Conservation (phyloP, 1,140 invertebrate genomes). For the Drosophila micromelanica region DNA sequence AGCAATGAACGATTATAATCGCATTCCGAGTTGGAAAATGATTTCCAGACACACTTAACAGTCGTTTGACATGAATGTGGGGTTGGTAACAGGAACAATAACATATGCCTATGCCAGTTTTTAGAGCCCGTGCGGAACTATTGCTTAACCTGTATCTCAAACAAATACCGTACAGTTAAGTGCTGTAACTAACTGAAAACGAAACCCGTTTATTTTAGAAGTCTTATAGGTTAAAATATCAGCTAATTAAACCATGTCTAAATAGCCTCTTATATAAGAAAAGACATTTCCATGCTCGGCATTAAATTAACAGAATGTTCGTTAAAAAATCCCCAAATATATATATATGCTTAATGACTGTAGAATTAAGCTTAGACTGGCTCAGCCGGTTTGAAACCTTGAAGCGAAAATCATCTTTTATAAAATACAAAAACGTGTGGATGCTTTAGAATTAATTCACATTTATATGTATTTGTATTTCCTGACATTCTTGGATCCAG, state of each 20-base stretch:
- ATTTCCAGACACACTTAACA: not conserved
- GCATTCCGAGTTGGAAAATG: not conserved
- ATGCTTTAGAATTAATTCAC: slow-evolving; percentile 31
- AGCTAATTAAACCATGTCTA: slow-evolving; percentile 5
- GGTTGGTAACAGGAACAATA: not conserved
- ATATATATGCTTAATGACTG: slow-evolving; percentile 25
- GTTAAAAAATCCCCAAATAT: slow-evolving; percentile 14
- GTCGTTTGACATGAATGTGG: not conserved
- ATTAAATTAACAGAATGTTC: slow-evolving; percentile 27
- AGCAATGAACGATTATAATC: slow-evolving; percentile 10
- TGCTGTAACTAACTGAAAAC: not conserved
- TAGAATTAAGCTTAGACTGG: slow-evolving; percentile 31
- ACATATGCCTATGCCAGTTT: not conserved
- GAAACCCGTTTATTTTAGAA: slow-evolving; percentile 14
- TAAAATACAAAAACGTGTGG: slow-evolving; percentile 17
- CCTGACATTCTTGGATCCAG: not conserved
- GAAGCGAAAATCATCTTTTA: slow-evolving; percentile 14
- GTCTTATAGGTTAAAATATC: not conserved
- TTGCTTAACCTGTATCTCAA: not conserved
- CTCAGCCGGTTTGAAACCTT: slow-evolving; percentile 53
- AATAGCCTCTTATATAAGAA: slow-evolving; percentile 22
- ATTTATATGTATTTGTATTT: not conserved
- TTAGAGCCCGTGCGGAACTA: not conserved
- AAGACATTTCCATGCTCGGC: slow-evolving; percentile 2
- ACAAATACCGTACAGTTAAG: not conserved